Percentiles rank a stretch among this genome's conserved stretches.
phyloP scores from a whole-genome alignment of 2,113 vertebrate genomes.

The Symphodus melops region DNA sequence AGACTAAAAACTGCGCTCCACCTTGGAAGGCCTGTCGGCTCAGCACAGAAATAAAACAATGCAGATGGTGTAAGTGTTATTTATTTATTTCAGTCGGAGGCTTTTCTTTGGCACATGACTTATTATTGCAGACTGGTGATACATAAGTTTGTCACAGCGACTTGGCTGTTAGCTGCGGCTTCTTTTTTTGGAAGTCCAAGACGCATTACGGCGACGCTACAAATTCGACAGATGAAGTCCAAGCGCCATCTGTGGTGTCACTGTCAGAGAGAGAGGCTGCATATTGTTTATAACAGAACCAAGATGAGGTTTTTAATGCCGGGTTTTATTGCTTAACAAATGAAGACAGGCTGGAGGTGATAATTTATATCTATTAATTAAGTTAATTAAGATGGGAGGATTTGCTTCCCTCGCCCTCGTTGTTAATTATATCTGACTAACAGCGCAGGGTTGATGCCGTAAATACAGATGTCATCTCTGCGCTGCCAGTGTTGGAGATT shows the following conservation, averaged over 20 bases:
- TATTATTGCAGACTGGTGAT: conserved; percentile 55
- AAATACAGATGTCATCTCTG: conserved; percentile 73
- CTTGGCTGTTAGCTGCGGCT: conserved; percentile 41
- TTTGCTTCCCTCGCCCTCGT: conserved; percentile 67
- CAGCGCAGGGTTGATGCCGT: conserved; percentile 36
- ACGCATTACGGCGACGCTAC: conserved; percentile 37
- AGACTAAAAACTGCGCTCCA: conserved; percentile 22
- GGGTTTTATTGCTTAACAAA: conserved; percentile 82
- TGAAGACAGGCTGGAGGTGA: conserved; percentile 79
- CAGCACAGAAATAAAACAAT: conserved; percentile 65
- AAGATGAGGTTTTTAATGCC: conserved; percentile 77
- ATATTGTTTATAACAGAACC: conserved; percentile 78
- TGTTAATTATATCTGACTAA: conserved; percentile 74
- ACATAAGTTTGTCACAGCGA: conserved; percentile 67
- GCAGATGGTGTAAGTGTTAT: conserved; percentile 54
- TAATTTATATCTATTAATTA: conserved; percentile 85
- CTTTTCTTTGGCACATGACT: conserved; percentile 52
- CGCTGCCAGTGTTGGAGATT: conserved; percentile 44
- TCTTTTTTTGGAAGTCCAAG: conserved; percentile 47
- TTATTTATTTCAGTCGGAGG: conserved; percentile 49
- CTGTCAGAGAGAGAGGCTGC: conserved; percentile 37
- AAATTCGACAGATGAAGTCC: conserved; percentile 56
- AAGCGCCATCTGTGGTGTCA: conserved; percentile 74
- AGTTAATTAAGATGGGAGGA: conserved; percentile 78
- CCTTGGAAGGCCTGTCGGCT: conserved; percentile 46